Evolutionary conservation across 2,888 invertebrate genomes (phyloP).

Genomic region (Gisinianus flammeolus): DNA sequence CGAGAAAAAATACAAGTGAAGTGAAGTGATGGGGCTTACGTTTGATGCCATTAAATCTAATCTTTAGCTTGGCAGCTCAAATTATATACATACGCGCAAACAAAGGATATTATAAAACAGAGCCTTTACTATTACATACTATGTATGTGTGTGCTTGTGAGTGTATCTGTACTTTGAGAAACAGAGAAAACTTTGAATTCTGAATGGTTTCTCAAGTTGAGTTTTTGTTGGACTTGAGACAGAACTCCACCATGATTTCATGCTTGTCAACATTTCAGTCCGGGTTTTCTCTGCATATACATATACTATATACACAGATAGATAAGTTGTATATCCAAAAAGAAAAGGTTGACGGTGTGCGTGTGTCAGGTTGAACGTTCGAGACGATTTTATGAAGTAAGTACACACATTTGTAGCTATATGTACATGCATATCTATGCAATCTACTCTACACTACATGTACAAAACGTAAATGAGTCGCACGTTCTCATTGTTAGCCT

Average conservation of each 20-base stretch:
- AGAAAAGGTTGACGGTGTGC: conserved; percentile 6
- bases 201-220: neutral
- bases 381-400: neutral
- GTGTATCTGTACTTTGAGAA: too few relatives aligned
- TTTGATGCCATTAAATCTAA: too few relatives aligned
- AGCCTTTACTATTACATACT: too few relatives aligned
- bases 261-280: conserved; percentile 21
- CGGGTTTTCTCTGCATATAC: neutral
- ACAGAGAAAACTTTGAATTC: too few relatives aligned
- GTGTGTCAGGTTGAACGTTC: neutral
- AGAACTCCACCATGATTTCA: conserved; percentile 21
- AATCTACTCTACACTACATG: neutral
- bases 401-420: neutral
- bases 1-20: neutral
- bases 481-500: too few relatives aligned
- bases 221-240: neutral
- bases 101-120: too few relatives aligned
- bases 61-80: too few relatives aligned
- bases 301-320: too few relatives aligned
- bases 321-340: neutral
- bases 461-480: too few relatives aligned
- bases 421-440: neutral
- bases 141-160: too few relatives aligned
- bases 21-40: too few relatives aligned
- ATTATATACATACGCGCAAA: too few relatives aligned